Percentiles rank a stretch among this genome's conserved stretches.
These are phyloP conservation scores for Athene cunicularia DNA, from an alignment of 2,113 vertebrate species.

Conservation along the genomic window DNA sequence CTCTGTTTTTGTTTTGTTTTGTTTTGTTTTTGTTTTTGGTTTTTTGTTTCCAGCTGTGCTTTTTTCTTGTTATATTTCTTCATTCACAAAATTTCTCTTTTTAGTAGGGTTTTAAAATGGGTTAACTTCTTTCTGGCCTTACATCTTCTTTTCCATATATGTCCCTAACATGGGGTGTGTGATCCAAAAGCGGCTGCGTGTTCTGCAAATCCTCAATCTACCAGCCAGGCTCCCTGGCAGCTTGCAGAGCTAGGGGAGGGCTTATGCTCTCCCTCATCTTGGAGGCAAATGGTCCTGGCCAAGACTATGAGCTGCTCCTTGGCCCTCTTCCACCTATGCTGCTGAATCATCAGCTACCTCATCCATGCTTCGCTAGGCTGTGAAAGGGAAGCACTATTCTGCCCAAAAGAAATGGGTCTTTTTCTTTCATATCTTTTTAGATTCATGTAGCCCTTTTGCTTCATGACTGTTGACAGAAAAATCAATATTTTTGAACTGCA, in stretches of 20 bases:
- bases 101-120: neutral
- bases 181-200: accelerated
- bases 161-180: accelerated
- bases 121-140: neutral
- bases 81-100: neutral
- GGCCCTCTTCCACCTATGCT: neutral
- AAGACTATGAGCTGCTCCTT: neutral
- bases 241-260: neutral
- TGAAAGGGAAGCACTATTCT: neutral
- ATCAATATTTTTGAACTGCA: neutral
- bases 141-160: neutral
- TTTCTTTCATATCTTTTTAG: neutral
- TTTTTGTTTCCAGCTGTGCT: neutral
- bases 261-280: neutral
- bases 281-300: neutral
- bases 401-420: neutral
- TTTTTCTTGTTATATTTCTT: neutral
- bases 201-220: neutral
- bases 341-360: neutral
- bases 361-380: neutral
- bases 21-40: too few species aligned
- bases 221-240: neutral
- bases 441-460: neutral
- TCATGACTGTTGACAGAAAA: neutral
- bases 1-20: neutral